These are phyloP conservation scores for Eretmocerus hayati DNA, from an alignment of 2,888 invertebrate genomes.

Conservation along the genomic window DNA sequence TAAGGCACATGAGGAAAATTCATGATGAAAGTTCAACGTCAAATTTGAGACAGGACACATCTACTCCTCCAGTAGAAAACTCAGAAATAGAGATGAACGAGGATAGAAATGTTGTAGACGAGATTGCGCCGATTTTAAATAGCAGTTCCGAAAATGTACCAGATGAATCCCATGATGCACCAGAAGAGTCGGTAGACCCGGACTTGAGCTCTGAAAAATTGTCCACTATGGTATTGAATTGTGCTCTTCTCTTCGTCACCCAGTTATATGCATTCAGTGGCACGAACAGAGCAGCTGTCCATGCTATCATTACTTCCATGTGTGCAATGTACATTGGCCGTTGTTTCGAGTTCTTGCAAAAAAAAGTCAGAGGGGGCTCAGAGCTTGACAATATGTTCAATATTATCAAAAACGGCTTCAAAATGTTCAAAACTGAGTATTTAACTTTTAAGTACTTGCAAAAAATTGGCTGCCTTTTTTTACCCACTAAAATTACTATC, in stretches of 20 bases:
- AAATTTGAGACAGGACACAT: too few species aligned
- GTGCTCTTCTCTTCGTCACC: conserved; percentile 1
- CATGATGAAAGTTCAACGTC: too few species aligned
- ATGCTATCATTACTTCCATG: conserved; percentile 1
- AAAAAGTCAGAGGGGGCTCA: not conserved
- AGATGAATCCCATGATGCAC: not conserved
- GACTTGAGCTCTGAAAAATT: not conserved
- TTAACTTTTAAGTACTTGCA: conserved; percentile 7
- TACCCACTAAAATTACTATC: not conserved
- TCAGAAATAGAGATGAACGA: too few species aligned
- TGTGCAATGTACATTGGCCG: not conserved
- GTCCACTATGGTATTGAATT: not conserved
- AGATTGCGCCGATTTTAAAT: not conserved
- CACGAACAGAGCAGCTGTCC: not conserved
- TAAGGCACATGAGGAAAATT: not conserved
- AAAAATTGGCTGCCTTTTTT: not conserved
- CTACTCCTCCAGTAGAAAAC: too few species aligned
- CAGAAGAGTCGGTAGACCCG: not conserved
- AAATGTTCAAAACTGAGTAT: conserved; percentile 4
- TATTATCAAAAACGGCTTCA: conserved; percentile 3
- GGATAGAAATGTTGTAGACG: not conserved
- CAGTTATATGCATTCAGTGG: not conserved
- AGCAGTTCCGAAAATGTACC: not conserved
- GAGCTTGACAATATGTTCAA: not conserved
- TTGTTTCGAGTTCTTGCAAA: not conserved